Evolutionary conservation across 2,888 invertebrate species (phyloP), one percentile per base, ranked within the genome.

Genomic region (Nycteola revayana): DNA sequence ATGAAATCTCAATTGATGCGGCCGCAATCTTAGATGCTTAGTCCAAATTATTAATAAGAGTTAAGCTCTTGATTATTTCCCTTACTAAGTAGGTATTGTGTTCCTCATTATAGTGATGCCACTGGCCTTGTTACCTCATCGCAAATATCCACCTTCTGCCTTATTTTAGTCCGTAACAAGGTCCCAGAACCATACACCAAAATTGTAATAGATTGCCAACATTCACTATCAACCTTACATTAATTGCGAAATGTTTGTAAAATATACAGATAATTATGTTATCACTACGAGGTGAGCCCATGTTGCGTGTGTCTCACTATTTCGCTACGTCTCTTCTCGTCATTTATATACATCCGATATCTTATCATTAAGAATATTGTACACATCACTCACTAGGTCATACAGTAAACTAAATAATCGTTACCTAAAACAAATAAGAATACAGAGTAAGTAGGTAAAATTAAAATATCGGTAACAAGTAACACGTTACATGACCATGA

Each of bases 361-460:
- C 54, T 58, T 52, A 58, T 57, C 56, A 41, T 22, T 26, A 36
- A 14, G 34, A 38, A 58, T 48, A 43, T 36, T 23, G 25, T 36
- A 33, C 30, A 46, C 36, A 32, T n/a, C 28, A 11, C 27, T 36
- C 51, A 49, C 27, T 58, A 45, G 57, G 59, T 59, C 56, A 55
- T 17, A 27, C 6, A 18, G 18, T n/a, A 21, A 7, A 21, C 21
- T 21, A 21, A n/a, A n/a, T 21, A 5, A 7, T 7, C 7, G 2
- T 21, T 7, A 7, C 21, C n/a, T 21, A 21, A 7, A 21, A 21
- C 7, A 21, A 21, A 2, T n/a, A 3, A 21, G 21, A 5, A 21
- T 21, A 21, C 21, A 3, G 7, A 21, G n/a, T n/a, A 5, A 5
- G 3, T n/a, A 21, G 3, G 14, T 14, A 21, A 21, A 5, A 21